phyloP scores from a whole-genome alignment of 2,888 invertebrate species.

The Erannis defoliaria region DNA sequence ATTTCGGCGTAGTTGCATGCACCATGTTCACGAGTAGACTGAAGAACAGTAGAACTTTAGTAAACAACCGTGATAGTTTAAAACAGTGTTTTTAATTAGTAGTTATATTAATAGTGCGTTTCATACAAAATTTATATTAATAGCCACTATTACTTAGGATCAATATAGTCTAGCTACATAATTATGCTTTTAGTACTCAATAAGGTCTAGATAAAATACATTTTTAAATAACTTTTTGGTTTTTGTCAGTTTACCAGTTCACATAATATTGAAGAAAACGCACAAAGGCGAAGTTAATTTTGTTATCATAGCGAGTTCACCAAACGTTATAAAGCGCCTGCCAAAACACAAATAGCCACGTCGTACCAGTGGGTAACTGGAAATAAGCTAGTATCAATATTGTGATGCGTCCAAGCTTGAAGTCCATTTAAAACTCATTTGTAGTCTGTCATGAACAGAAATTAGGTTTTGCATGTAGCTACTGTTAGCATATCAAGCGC shows the following conservation, averaged over 20 bases:
- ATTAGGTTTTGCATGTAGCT: conserved; percentile 28
- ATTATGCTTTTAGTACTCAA: too few species aligned
- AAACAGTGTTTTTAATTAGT: too few species aligned
- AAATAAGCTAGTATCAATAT: conserved; percentile 14
- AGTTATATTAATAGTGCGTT: too few species aligned
- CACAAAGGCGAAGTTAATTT: conserved; percentile 12
- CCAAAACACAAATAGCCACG: conserved; percentile 29
- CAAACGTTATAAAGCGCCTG: conserved; percentile 19
- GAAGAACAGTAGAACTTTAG: too few species aligned
- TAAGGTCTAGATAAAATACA: too few species aligned
- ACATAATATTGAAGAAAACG: conserved; percentile 4
- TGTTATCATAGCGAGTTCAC: conserved; percentile 10
- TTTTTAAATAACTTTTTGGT: too few species aligned
- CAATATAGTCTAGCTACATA: too few species aligned
- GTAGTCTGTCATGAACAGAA: conserved; percentile 34
- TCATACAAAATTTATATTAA: too few species aligned
- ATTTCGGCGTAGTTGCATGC: too few species aligned
- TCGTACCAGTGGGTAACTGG: conserved; percentile 3
- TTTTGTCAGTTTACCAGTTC: conserved; percentile 23
- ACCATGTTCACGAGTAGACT: too few species aligned
- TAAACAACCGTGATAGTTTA: too few species aligned
- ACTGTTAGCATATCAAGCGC: conserved; percentile 15
- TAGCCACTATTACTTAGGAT: too few species aligned
- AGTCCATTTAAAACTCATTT: conserved; percentile 37
- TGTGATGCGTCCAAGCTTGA: conserved; percentile 29